A percentile compares a stretch with the other conserved stretches of the same genome.
phyloP scores from a whole-genome alignment of 2,797 vertebrate species.

The Geotrypetes seraphini region DNA sequence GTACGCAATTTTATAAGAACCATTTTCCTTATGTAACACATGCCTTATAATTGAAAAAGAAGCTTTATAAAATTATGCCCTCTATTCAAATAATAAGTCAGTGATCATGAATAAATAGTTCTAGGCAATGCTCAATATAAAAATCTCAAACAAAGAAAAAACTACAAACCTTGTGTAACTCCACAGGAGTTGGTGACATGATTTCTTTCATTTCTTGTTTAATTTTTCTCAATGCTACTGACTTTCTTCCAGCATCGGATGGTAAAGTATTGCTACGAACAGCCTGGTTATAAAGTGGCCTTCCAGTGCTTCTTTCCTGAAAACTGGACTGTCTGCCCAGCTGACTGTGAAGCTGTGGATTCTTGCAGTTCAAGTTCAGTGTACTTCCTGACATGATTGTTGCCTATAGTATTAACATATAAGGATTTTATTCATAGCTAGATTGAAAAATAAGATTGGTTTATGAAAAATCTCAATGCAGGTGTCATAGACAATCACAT shows the following conservation, averaged over 20 bases:
- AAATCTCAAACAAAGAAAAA: not conserved
- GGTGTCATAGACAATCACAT: too few relatives aligned
- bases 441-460: slow-evolving; percentile 14
- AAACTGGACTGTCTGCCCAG: slow-evolving; percentile 93
- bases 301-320: slow-evolving; percentile 80
- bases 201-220: slow-evolving; percentile 93
- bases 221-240: slow-evolving; percentile 86
- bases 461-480: slow-evolving; percentile 10
- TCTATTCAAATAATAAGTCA: too few relatives aligned
- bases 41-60: too few relatives aligned
- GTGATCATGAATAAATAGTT: too few relatives aligned
- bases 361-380: slow-evolving; percentile 87
- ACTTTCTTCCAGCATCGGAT: slow-evolving; percentile 81
- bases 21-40: too few relatives aligned
- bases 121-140: too few relatives aligned
- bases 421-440: slow-evolving; percentile 29
- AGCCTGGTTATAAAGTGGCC: slow-evolving; percentile 74
- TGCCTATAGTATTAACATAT: slow-evolving; percentile 69
- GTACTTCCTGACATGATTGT: slow-evolving; percentile 98
- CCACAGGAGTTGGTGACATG: slow-evolving; percentile 88
- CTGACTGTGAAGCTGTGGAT: slow-evolving; percentile 65
- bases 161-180: slow-evolving; percentile 85
- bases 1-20: too few relatives aligned
- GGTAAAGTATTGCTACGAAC: slow-evolving; percentile 90
- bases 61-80: too few relatives aligned